phyloP scores from a whole-genome alignment of 2,797 vertebrate genomes.

The Phataginus tricuspis region DNA sequence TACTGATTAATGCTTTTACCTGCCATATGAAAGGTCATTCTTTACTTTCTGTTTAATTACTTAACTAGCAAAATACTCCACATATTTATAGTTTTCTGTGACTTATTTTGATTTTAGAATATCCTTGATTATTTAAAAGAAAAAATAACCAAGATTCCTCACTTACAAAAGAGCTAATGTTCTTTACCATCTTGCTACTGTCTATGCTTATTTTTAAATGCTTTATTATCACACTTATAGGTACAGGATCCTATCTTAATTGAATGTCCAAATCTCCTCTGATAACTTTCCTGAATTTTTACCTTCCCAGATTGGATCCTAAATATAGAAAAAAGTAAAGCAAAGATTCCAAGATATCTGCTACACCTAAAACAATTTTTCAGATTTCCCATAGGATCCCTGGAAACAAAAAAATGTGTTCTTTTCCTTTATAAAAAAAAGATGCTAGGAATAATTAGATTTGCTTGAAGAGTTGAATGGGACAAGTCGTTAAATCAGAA shows the following conservation, averaged over 20 bases:
- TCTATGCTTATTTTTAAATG: background rate
- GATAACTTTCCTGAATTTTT: background rate
- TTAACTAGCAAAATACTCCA: background rate
- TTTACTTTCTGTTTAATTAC: background rate
- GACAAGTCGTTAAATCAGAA: background rate
- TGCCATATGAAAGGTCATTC: background rate
- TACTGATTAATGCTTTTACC: background rate
- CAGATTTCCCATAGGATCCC: background rate
- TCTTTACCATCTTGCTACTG: background rate
- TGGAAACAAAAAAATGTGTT: background rate
- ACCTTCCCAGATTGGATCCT: background rate
- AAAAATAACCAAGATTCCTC: background rate
- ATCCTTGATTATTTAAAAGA: background rate
- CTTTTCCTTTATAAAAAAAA: background rate
- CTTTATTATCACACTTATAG: background rate
- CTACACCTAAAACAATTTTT: background rate
- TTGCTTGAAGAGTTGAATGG: background rate
- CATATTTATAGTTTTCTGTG: background rate
- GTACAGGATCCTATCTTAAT: background rate
- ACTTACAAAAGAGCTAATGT: background rate
- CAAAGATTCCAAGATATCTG: background rate
- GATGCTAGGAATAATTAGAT: background rate
- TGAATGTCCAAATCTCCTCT: background rate
- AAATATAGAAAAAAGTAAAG: background rate
- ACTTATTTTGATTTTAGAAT: slow-evolving; percentile 10